Evolutionary conservation across 53 echinoderm and acorn worm species (phyloP), one percentile per base, ranked within the genome.

Genomic region (Echinometra lucunter): DNA sequence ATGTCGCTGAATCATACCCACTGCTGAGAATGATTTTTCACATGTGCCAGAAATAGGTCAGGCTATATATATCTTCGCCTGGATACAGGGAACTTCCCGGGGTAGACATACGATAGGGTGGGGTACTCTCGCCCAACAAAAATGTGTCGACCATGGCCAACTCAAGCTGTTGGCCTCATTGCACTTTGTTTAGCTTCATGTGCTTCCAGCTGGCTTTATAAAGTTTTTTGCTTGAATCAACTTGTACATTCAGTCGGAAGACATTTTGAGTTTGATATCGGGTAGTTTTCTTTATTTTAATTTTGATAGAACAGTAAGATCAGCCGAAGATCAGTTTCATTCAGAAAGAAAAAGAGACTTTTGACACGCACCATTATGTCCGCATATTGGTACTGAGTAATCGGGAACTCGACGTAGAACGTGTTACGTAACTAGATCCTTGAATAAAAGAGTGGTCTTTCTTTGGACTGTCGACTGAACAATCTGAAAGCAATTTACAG

Each of bases 11-110:
- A n/a, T n/a, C n/a, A n/a, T n/a, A n/a, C 49, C 9, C 49, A 49
- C 9, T 6, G 49, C 49, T n/a, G n/a, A 49, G 49, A 4, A 49
- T 69, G 75, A 40, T 75, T 75, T 18, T 6, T 75, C 75, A 75
- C 6, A 38, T 75, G 75, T 21, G 75, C 40, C 75, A 75, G 13
- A 40, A 75, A 75, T 75, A 38, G 75, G 75, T 75, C 75, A 75
- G 17, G 40, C 40, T 75, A 75, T 75, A 38, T 38, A 75, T 75
- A 75, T 75, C 40, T n/a, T n/a, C n/a, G 75, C 75, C 13, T 40
- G 75, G 75, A 75, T 75, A 75, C 37, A 75, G 40, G 75, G 75
- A 75, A 75, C 75, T 75, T 75, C 75, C 75, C 75, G 75, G 38
- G 38, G 15, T 18, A 75, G 4, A 58, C 8, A n/a, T n/a, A n/a